Percentiles rank a stretch among this genome's conserved stretches.
Conservation (phyloP, 2,797 vertebrate genomes). For the Leptatherina wallacei region DNA sequence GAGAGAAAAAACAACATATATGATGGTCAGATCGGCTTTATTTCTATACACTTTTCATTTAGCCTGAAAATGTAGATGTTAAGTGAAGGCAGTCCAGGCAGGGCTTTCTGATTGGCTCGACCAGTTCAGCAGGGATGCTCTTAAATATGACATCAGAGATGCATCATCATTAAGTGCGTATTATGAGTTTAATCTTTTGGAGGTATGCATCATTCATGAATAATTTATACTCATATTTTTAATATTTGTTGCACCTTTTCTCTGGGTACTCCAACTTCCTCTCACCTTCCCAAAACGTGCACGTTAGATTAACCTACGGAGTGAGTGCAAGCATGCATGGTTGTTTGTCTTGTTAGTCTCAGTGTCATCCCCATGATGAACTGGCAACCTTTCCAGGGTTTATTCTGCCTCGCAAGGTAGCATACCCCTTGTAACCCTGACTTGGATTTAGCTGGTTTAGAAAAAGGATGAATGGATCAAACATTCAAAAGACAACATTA, state of each 20-base stretch:
- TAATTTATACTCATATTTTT: slow-evolving; percentile 26
- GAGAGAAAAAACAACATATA: slow-evolving; percentile 40
- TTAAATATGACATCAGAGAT: slow-evolving; percentile 65
- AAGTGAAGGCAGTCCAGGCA: slow-evolving; percentile 11
- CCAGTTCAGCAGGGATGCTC: slow-evolving; percentile 50
- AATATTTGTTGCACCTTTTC: slow-evolving; percentile 18
- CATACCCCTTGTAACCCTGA: too few relatives aligned
- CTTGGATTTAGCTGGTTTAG: too few relatives aligned
- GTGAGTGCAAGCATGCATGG: too few relatives aligned
- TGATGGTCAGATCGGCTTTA: slow-evolving; percentile 43
- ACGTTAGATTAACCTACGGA: too few relatives aligned
- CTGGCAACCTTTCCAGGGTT: too few relatives aligned
- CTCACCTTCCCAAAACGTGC: too few relatives aligned
- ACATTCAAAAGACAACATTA: neutral
- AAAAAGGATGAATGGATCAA: too few relatives aligned
- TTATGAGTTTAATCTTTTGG: slow-evolving; percentile 55
- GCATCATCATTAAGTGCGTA: slow-evolving; percentile 56
- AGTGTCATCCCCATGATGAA: too few relatives aligned
- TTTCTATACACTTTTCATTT: slow-evolving; percentile 23
- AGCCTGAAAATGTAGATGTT: slow-evolving; percentile 30
- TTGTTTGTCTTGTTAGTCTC: too few relatives aligned
- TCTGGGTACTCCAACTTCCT: neutral
- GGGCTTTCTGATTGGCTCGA: slow-evolving; percentile 45
- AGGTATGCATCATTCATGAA: slow-evolving; percentile 68
- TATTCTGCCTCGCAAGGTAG: too few relatives aligned